Evolutionary conservation across 2,888 invertebrate species (phyloP), one percentile per base, ranked within the genome.

Genomic region (Morinoia aosen): DNA sequence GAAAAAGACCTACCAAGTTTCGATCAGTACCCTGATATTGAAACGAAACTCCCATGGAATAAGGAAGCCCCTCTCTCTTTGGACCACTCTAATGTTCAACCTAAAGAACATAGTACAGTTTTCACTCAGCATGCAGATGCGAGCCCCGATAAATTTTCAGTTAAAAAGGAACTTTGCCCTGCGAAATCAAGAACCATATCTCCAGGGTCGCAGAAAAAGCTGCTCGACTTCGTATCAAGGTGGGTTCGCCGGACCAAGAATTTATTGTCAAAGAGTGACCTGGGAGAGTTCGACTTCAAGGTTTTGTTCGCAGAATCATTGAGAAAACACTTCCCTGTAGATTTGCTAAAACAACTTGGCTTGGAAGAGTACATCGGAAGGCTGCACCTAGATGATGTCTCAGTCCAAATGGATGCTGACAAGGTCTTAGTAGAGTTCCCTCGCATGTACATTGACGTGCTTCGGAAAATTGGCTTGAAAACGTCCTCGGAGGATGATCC

Each of bases 201-300:
- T 90, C 90, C 90, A 39, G 90, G 39, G 14, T 39, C 90, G 2
- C 39, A 90, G 90, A 90, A 48, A 40, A 90, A 90, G 33, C 90
- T 90, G 1, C 14, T 90, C 11, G 40, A 90, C 33, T 90, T 90
- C 40, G 33, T 90, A 40, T 90, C 90, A 39, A 39, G 90, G 40
- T 90, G 90, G 90, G 90, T 48, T 16, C 40, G 90, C 1, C 90
- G 90, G 8, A 90, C 90, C 8, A 90, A 90, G 33, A 90, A 90
- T 90, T 40, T 90, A 39, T 40, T 90, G 90, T 10, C 40, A 39
- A 39, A 90, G 1, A 48, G 14, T 48, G 90, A 90, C 11, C 14
- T 90, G 39, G 90, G 90, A 48, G 90, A 90, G 11, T 90, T 90
- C 16, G 90, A 90, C 90, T 90, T 90, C 19, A 93, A 93, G 58